These are phyloP conservation scores for Homarus americanus DNA, from an alignment of 1,140 invertebrate genomes.

Conservation along the genomic window DNA sequence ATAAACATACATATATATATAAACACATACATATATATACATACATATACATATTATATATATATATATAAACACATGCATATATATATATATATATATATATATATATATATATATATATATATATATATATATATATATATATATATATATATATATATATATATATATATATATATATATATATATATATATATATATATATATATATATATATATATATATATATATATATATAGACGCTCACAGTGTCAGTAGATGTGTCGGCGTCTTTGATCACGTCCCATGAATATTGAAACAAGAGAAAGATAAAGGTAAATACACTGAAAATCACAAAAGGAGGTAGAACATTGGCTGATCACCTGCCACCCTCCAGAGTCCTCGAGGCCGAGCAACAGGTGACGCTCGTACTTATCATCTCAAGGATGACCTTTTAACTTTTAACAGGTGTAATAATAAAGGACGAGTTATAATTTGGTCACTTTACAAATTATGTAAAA, in stretches of 20 bases:
- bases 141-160: neutral
- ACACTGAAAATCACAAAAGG: slow-evolving; percentile 62
- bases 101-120: neutral
- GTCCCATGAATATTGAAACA: neutral
- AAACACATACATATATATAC: too few relatives aligned
- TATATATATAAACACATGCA: neutral
- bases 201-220: neutral
- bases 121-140: neutral
- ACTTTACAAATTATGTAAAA: too few relatives aligned
- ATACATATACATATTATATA: neutral
- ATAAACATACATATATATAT: neutral
- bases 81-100: neutral
- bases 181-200: slow-evolving; percentile 11
- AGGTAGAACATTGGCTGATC: slow-evolving; percentile 68
- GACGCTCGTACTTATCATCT: too few relatives aligned
- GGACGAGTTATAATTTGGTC: too few relatives aligned
- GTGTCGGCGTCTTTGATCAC: neutral
- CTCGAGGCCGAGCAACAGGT: too few relatives aligned
- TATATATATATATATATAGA: neutral
- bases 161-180: neutral
- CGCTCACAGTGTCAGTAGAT: neutral
- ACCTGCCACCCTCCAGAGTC: neutral
- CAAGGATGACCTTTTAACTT: too few relatives aligned
- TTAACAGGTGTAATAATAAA: too few relatives aligned
- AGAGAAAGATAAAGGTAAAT: slow-evolving; percentile 6